Evolutionary conservation across 2,888 invertebrate genomes (phyloP), one percentile per base, ranked within the genome.

Genomic region (Oxycera nigricornis): DNA sequence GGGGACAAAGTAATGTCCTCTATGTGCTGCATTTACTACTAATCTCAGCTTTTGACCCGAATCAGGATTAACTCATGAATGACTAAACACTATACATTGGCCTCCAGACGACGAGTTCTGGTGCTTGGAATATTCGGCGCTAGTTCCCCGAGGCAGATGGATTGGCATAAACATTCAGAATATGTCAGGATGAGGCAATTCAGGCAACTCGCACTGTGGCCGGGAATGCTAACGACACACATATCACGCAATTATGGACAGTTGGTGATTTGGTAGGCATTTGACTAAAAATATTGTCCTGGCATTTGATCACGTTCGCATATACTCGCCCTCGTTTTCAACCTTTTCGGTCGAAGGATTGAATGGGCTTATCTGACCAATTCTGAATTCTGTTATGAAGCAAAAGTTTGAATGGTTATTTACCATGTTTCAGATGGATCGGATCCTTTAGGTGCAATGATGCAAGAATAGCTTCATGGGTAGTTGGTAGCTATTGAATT

Each of bases 241-340:
- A 75, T 75, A 70, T 75, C 73, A 73, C 59, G 72, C 73, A 75
- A 75, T 75, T 75, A 75, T 75, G 75, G 70, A 75, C 75, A 75
- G 73, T 75, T 62, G 75, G 75, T 70, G 75, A 73, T 73, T 70
- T 62, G 11, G 50, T 68, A 68, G 20, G 68, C 68, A 50, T 50
- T 50, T 30, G 50, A 28, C 68, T 26, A 50, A 46, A 68, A 68
- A 68, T 68, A 46, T 68, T 50, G 65, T 39, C 65, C 24, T 65
- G 41, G 24, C 24, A 39, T 68, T 50, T n/a, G 68, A 46, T 50
- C 68, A 68, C 46, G 68, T 68, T 30, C 50, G 50, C 30, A 17
- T 4, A n/a, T 39, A 35, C 46, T 28, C 9, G 68, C 26, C 14
- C 46, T 50, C 7, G 30, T 50, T 28, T n/a, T 1, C 17, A 50